Evolutionary conservation across 2,797 vertebrate genomes (phyloP).

Genomic region (Cirrhinus molitorella): DNA sequence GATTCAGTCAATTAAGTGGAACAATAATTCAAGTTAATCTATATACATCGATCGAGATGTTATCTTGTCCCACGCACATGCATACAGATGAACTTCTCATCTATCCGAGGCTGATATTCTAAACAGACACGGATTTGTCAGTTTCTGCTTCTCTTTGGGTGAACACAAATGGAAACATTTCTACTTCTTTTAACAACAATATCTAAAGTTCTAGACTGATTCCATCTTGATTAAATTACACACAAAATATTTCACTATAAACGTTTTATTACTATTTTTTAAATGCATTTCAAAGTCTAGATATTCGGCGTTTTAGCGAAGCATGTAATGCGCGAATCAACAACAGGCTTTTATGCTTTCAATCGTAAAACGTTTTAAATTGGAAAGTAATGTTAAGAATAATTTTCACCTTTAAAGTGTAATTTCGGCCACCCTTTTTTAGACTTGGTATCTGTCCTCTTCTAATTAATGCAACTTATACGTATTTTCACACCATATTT

Average conservation of each 20-base stretch:
- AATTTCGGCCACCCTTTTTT: background rate
- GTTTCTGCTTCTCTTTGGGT: background rate
- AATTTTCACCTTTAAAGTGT: background rate
- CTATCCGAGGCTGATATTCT: background rate
- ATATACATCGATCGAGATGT: background rate
- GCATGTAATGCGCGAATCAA: background rate
- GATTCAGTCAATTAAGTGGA: background rate
- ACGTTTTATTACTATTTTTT: background rate
- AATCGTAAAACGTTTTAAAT: background rate
- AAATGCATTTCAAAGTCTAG: background rate
- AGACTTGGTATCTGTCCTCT: background rate
- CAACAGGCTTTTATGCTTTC: background rate
- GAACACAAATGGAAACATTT: conserved; percentile 7
- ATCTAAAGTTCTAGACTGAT: background rate
- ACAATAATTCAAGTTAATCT: background rate
- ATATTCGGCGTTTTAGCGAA: background rate
- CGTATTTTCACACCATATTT: background rate
- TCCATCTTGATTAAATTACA: background rate
- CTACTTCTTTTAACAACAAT: background rate
- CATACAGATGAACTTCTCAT: background rate
- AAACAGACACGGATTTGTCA: background rate
- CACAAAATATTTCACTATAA: background rate
- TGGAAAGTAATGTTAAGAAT: background rate
- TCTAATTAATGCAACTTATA: background rate
- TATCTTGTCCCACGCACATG: background rate